phyloP scores from a whole-genome alignment of 2,888 invertebrate species.

The Amphipyra tragopoginis region DNA sequence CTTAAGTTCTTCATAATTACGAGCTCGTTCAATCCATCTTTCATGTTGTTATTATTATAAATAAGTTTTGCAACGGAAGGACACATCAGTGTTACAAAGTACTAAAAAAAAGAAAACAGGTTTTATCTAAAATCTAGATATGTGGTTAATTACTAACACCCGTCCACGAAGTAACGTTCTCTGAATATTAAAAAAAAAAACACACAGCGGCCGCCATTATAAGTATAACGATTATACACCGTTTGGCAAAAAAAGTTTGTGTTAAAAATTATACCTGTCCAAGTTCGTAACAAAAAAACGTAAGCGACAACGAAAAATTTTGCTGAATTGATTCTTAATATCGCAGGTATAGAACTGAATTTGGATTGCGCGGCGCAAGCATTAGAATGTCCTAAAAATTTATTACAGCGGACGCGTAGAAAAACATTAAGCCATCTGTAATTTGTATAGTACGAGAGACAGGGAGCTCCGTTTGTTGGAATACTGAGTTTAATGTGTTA shows the following conservation, averaged over 20 bases:
- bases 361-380: slow-evolving; percentile 38
- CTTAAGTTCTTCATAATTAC: slow-evolving; percentile 43
- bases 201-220: slow-evolving; percentile 73
- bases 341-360: slow-evolving; percentile 15
- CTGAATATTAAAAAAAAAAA: slow-evolving; percentile 76
- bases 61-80: slow-evolving; percentile 70
- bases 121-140: slow-evolving; percentile 87
- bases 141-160: slow-evolving; percentile 83
- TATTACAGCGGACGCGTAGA: slow-evolving; percentile 77
- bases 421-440: slow-evolving; percentile 85
- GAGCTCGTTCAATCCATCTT: slow-evolving; percentile 46
- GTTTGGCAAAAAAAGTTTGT: slow-evolving; percentile 80
- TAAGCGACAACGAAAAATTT: slow-evolving; percentile 40
- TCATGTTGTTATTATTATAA: slow-evolving; percentile 62
- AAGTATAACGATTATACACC: slow-evolving; percentile 79
- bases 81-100: slow-evolving; percentile 75
- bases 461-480: slow-evolving; percentile 63
- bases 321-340: slow-evolving; percentile 43
- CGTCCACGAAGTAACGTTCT: slow-evolving; percentile 78
- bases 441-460: slow-evolving; percentile 78
- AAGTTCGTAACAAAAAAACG: slow-evolving; percentile 45
- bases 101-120: slow-evolving; percentile 70
- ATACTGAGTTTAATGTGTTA: slow-evolving; percentile 54
- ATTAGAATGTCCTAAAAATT: slow-evolving; percentile 77
- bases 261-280: slow-evolving; percentile 81